Evolutionary conservation across 1,140 invertebrate genomes (phyloP).

Genomic region (Solen grandis): DNA sequence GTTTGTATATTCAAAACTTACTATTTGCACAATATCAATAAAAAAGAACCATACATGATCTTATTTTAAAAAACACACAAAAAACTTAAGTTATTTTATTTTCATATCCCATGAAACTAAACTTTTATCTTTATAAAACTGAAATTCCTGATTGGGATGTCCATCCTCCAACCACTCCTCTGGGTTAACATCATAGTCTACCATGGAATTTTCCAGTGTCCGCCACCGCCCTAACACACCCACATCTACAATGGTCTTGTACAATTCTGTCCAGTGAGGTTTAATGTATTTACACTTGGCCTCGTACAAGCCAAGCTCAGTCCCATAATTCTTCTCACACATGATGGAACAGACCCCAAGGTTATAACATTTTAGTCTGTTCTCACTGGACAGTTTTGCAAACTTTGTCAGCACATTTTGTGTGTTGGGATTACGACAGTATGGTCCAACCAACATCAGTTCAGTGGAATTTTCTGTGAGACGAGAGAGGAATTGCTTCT

Average conservation of each 20-base stretch:
- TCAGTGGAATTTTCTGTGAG: constrained; percentile 84
- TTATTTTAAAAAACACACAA: too few relatives aligned
- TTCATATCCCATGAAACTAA: constrained; percentile 49
- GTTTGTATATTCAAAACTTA: too few relatives aligned
- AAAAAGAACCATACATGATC: too few relatives aligned
- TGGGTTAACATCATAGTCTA: constrained; percentile 89
- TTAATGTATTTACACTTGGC: constrained; percentile 87
- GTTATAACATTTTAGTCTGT: constrained; percentile 85
- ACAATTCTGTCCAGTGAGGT: constrained; percentile 74
- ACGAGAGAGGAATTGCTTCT: constrained; percentile 84
- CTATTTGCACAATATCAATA: too few relatives aligned
- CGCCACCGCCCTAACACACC: constrained; percentile 90
- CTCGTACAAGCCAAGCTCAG: constrained; percentile 86
- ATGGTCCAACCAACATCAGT: constrained; percentile 85
- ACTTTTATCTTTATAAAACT: constrained; percentile 22
- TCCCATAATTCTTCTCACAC: constrained; percentile 87
- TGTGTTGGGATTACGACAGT: constrained; percentile 85
- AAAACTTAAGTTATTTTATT: too few relatives aligned
- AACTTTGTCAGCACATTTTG: constrained; percentile 81
- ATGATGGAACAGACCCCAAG: constrained; percentile 88
- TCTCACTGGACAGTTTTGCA: constrained; percentile 87
- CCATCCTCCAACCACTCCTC: constrained; percentile 80
- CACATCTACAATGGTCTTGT: constrained; percentile 87
- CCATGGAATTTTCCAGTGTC: constrained; percentile 87
- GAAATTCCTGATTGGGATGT: constrained; percentile 44